Evolutionary conservation across 2,797 vertebrate species (phyloP).

Genomic region (Morelia viridis): DNA sequence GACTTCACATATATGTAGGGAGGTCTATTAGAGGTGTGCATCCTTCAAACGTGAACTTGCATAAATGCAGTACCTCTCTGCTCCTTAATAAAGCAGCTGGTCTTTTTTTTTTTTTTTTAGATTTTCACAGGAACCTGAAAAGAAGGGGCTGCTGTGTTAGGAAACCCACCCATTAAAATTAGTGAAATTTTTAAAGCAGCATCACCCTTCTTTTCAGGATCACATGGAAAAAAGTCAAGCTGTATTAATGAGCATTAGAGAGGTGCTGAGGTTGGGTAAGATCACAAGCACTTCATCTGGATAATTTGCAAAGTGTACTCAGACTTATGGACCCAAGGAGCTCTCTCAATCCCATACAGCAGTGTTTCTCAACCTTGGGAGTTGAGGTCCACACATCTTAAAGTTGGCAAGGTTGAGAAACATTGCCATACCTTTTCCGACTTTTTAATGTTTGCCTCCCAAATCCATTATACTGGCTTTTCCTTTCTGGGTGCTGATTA

Average conservation of each 20-base stretch:
- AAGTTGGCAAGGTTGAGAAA: too few species aligned
- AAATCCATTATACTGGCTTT: not conserved
- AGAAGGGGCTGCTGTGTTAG: not conserved
- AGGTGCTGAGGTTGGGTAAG: not conserved
- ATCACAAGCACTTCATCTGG: not conserved
- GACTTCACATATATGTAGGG: not conserved
- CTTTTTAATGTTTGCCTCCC: not conserved
- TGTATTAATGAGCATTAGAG: not conserved
- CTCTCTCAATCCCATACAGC: not conserved
- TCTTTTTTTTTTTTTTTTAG: not conserved
- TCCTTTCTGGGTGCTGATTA: not conserved
- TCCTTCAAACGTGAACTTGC: not conserved
- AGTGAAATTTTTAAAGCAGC: not conserved
- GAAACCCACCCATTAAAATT: not conserved
- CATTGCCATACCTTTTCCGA: not conserved
- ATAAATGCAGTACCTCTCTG: constrained; percentile 27
- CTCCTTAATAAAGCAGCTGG: not conserved
- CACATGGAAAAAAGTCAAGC: not conserved
- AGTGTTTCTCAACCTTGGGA: too few species aligned
- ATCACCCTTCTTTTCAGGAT: not conserved
- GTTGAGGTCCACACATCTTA: too few species aligned
- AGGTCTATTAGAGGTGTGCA: not conserved
- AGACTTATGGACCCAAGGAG: not conserved
- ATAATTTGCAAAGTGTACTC: not conserved
- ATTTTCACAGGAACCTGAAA: not conserved